Conservation (phyloP, 2,888 invertebrate genomes). For the Cordilura impudica region DNA sequence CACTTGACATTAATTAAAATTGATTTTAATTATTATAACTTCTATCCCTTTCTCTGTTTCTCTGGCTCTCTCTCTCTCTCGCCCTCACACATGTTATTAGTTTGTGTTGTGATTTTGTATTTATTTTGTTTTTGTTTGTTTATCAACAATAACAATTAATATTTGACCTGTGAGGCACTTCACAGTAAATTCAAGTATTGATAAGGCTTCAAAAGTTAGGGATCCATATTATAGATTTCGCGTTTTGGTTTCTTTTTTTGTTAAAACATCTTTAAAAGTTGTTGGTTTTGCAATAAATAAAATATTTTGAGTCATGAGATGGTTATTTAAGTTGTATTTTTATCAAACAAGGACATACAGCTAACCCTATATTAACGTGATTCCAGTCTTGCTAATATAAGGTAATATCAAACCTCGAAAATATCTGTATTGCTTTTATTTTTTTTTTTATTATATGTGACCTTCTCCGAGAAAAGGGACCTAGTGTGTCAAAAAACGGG, state of each 20-base stretch:
- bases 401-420: too few species aligned
- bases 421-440: too few species aligned
- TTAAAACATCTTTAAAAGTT: neutral
- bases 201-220: neutral
- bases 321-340: neutral
- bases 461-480: too few species aligned
- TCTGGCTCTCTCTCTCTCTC: neutral
- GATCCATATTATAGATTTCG: too few species aligned
- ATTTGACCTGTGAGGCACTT: neutral
- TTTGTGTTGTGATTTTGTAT: too few species aligned
- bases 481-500: too few species aligned
- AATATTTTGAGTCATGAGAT: neutral
- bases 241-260: neutral
- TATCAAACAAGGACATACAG: neutral
- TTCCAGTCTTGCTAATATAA: too few species aligned
- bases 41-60: too few species aligned
- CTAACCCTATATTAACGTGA: too few species aligned
- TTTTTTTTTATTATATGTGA: too few species aligned
- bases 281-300: neutral
- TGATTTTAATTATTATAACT: neutral
- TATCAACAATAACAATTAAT: neutral
- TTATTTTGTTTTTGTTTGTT: neutral
- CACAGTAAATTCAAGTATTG: neutral
- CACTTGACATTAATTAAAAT: constrained; percentile 3
- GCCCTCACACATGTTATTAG: neutral